Percentiles rank a stretch among this genome's conserved stretches.
These are phyloP conservation scores for Anthopleura sola DNA, from an alignment of 64 coral and sea anemone genomes.

Conservation along the genomic window DNA sequence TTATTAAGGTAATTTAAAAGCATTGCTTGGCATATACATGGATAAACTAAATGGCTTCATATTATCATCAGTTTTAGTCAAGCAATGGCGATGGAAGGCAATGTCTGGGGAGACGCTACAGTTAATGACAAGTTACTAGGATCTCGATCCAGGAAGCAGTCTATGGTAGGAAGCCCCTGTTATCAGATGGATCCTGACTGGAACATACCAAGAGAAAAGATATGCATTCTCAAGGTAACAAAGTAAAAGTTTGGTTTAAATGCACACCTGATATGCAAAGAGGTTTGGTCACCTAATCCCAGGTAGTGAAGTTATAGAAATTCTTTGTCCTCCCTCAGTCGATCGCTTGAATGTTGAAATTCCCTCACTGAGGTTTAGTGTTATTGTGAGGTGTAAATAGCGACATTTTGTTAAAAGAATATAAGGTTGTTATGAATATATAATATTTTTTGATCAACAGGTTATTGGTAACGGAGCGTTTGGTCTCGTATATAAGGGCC, in stretches of 20 bases:
- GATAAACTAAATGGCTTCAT: too few species aligned
- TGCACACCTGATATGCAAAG: too few species aligned
- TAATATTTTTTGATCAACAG: not conserved
- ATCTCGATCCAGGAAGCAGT: not conserved
- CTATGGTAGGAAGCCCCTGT: slow-evolving; percentile 23
- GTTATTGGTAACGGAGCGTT: slow-evolving; percentile 55
- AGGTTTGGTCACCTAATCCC: too few species aligned
- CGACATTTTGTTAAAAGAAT: too few species aligned
- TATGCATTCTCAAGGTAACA: slow-evolving; percentile 10
- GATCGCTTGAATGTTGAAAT: too few species aligned
- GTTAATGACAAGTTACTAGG: slow-evolving; percentile 3
- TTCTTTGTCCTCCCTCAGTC: too few species aligned
- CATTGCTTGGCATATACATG: too few species aligned
- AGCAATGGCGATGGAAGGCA: not conserved
- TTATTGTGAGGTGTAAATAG: too few species aligned
- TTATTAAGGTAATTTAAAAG: too few species aligned
- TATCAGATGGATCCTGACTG: slow-evolving; percentile 31
- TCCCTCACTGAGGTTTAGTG: too few species aligned
- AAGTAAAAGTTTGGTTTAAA: not conserved
- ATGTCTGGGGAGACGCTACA: not conserved
- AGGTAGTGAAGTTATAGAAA: too few species aligned
- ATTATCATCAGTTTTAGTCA: not conserved
- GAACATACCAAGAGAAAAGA: slow-evolving; percentile 17
- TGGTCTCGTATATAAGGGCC: slow-evolving; percentile 47
- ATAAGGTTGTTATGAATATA: too few species aligned